Base-by-base conservation (phyloP, 53 echinoderm and acorn worm species). In the Apostichopus leukothele region DNA sequence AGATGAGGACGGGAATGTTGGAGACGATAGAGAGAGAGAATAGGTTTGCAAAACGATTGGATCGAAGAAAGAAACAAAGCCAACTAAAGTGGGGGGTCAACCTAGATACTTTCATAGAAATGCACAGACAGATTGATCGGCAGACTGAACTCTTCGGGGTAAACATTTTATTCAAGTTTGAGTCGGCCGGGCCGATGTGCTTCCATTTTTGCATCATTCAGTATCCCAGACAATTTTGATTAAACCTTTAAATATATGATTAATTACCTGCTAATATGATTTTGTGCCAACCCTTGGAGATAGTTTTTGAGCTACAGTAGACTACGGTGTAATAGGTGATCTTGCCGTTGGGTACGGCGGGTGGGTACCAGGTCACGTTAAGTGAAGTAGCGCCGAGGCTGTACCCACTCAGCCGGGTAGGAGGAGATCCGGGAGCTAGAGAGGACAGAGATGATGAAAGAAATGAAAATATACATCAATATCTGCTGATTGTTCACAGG, bases 321-420 rank as follows among this genome's bases (percentile, higher is more conserved):
- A 18, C 1, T 5, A 79, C 53, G 12, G 51, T 55, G 53, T 81
- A 81, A 21, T 51, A 55, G 4, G 23, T 55, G 7, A 81, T 81
- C 11, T 22, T 59, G 11, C 81, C 81, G 23, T 81, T 81, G 21
- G 81, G 81, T 14, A 81, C 9, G 6, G 51, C 12, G 6, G 81
- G 81, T 54, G 81, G 59, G 10, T 81, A 20, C 81, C 81, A 81
- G n/a, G 81, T 81, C 10, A 81, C 59, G n/a, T 81, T 81, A 13
- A 81, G 54, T 54, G 20, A 21, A 5, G 2, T 81, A 8, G 54
- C 5, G 12, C 55, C 81, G 11, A 81, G 14, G 4, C n/a, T 12
- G 55, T 81, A 53, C 22, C 20, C 59, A 21, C 18, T 22, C 20
- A 81, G 55, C 39, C 51, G 20, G 54, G 50, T 54, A 20, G 81